Percentiles rank a stretch among this genome's conserved stretches.
Conservation (phyloP, 2,113 vertebrate species). For the Kryptolebias marmoratus region DNA sequence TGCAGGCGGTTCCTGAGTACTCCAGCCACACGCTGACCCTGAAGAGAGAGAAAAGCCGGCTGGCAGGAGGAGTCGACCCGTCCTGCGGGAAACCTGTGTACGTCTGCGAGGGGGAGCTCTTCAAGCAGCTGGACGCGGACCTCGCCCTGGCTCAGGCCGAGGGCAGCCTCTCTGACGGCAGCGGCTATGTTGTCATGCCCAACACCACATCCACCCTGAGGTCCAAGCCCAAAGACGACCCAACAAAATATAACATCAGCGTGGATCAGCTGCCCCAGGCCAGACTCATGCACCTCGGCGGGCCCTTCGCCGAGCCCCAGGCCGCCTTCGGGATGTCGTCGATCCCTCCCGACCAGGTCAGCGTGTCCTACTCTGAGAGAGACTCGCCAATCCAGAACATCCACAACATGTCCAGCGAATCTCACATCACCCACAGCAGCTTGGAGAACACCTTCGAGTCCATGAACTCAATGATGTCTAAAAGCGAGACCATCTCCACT, state of each 20-base stretch:
- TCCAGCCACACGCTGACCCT: slow-evolving; percentile 95
- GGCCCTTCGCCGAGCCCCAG: slow-evolving; percentile 85
- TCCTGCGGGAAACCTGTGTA: slow-evolving; percentile 88
- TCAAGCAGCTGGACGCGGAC: slow-evolving; percentile 93
- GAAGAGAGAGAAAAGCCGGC: slow-evolving; percentile 89
- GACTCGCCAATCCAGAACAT: slow-evolving; percentile 86
- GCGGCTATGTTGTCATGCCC: slow-evolving; percentile 93
- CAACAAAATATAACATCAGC: slow-evolving; percentile 92
- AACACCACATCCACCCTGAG: slow-evolving; percentile 91
- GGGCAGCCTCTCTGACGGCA: slow-evolving; percentile 80
- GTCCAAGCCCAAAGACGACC: slow-evolving; percentile 90
- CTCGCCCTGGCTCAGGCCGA: slow-evolving; percentile 88
- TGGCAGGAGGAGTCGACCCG: slow-evolving; percentile 71
- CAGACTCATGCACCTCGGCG: slow-evolving; percentile 92
- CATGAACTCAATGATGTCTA: slow-evolving; percentile 91
- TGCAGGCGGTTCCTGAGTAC: slow-evolving; percentile 91
- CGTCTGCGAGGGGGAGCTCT: slow-evolving; percentile 94
- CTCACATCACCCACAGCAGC: slow-evolving; percentile 88
- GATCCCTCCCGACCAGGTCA: slow-evolving; percentile 84
- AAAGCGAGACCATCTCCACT: slow-evolving; percentile 92
- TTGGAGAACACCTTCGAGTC: slow-evolving; percentile 91
- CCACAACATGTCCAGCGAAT: slow-evolving; percentile 88
- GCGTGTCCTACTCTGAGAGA: slow-evolving; percentile 84
- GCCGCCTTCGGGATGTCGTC: slow-evolving; percentile 86
- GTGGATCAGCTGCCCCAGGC: slow-evolving; percentile 96